Percentiles rank a stretch among this genome's conserved stretches.
These are phyloP conservation scores for Anseranas semipalmata DNA, from an alignment of 2,113 vertebrate species.

Conservation along the genomic window DNA sequence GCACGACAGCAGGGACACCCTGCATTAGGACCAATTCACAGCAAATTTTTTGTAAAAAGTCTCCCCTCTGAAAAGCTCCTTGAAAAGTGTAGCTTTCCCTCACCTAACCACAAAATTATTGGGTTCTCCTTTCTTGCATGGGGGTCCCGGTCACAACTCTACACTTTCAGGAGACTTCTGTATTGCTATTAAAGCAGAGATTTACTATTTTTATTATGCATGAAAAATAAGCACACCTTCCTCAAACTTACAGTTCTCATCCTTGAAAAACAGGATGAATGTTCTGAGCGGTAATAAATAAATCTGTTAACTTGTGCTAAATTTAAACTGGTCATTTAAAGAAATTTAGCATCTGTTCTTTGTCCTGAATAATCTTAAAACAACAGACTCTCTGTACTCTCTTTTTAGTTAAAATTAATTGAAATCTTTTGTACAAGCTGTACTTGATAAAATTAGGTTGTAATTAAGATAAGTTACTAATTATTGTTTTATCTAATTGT, in stretches of 20 bases:
- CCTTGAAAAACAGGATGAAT: background rate
- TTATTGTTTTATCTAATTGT: conserved; percentile 30
- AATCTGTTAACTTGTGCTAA: conserved; percentile 38
- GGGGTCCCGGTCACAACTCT: background rate
- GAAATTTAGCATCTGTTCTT: conserved; percentile 45
- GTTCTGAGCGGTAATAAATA: conserved; percentile 16
- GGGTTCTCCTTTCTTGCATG: background rate
- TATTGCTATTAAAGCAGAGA: background rate
- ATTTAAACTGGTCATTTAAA: conserved; percentile 40
- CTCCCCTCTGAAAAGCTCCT: background rate
- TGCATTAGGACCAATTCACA: background rate
- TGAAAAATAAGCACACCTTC: background rate
- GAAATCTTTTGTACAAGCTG: conserved; percentile 6
- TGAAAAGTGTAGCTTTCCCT: background rate
- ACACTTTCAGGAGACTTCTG: background rate
- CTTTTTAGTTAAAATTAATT: conserved; percentile 9
- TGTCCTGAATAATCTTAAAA: conserved; percentile 41
- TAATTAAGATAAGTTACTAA: conserved; percentile 24
- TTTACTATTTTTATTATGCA: background rate
- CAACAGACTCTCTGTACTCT: background rate
- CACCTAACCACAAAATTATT: background rate
- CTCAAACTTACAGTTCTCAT: background rate
- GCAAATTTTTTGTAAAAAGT: background rate
- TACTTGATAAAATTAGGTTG: conserved; percentile 3
- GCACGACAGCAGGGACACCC: background rate